phyloP scores from a whole-genome alignment of 2,113 vertebrate genomes.

The Calyptommatus sinebrachiatus region DNA sequence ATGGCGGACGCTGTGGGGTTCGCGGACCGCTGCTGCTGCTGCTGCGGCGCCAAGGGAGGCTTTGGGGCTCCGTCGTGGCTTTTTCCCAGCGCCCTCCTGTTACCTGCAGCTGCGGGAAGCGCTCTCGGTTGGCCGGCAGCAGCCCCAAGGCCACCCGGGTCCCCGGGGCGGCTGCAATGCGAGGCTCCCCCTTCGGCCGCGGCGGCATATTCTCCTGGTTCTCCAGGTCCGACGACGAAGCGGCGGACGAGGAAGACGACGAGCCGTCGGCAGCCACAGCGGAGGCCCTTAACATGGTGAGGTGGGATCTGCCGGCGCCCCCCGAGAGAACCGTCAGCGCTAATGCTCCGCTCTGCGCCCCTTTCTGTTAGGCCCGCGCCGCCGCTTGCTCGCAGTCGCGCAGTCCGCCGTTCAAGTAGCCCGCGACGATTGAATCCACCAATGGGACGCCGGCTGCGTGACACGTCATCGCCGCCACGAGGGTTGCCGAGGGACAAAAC shows the following conservation, averaged over 20 bases:
- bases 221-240: constrained; percentile 59
- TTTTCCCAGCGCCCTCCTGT: constrained; percentile 22
- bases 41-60: background rate
- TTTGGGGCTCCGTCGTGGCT: constrained; percentile 57
- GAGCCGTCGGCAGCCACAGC: constrained; percentile 51
- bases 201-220: constrained; percentile 86
- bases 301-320: background rate
- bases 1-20: background rate
- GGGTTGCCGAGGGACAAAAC: background rate
- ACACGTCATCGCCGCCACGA: constrained; percentile 47
- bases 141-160: constrained; percentile 78
- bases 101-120: constrained; percentile 54
- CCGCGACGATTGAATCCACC: constrained; percentile 96
- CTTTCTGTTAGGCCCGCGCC: constrained; percentile 17
- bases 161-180: constrained; percentile 9
- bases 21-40: background rate
- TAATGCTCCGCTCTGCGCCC: too few species aligned
- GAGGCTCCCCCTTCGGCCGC: constrained; percentile 38
- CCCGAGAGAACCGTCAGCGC: background rate
- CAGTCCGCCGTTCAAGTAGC: constrained; percentile 88
- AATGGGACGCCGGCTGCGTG: constrained; percentile 66
- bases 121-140: constrained; percentile 72
- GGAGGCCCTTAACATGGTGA: constrained; percentile 60
- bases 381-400: background rate
- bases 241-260: background rate